Conservation (phyloP, 2,113 vertebrate species). For the Onychostruthus taczanowskii region DNA sequence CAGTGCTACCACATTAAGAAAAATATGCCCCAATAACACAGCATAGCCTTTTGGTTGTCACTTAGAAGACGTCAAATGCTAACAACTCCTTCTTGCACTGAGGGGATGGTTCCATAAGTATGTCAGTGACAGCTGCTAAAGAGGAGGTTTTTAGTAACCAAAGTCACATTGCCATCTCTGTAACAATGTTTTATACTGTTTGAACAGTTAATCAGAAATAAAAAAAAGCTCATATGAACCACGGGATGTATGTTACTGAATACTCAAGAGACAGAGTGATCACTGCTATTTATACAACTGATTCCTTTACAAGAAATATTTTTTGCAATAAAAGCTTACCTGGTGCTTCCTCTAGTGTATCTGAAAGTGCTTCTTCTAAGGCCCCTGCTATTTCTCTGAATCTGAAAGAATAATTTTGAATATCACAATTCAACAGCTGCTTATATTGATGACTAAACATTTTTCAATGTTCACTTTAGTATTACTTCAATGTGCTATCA, state of each 20-base stretch:
- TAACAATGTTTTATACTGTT: not conserved
- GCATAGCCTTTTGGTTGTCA: not conserved
- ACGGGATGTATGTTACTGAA: accelerated
- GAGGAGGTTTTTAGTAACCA: not conserved
- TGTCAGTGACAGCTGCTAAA: not conserved
- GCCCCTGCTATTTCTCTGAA: slow-evolving; percentile 92
- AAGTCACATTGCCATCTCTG: not conserved
- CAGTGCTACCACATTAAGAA: not conserved
- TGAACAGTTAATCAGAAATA: not conserved
- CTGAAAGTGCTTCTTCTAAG: slow-evolving; percentile 85
- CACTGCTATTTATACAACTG: not conserved
- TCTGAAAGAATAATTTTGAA: slow-evolving; percentile 61
- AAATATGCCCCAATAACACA: not conserved
- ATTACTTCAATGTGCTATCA: not conserved
- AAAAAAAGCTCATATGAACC: not conserved
- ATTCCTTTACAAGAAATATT: not conserved
- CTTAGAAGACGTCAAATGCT: not conserved
- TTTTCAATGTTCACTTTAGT: not conserved
- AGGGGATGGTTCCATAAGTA: not conserved
- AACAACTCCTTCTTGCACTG: not conserved
- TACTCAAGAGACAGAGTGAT: not conserved
- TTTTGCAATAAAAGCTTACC: slow-evolving; percentile 70
- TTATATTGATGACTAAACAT: not conserved
- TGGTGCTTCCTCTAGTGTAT: slow-evolving; percentile 83
- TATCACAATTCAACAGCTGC: not conserved